phyloP scores from a whole-genome alignment of 2,888 invertebrate genomes.

The Mallateleia sp. region DNA sequence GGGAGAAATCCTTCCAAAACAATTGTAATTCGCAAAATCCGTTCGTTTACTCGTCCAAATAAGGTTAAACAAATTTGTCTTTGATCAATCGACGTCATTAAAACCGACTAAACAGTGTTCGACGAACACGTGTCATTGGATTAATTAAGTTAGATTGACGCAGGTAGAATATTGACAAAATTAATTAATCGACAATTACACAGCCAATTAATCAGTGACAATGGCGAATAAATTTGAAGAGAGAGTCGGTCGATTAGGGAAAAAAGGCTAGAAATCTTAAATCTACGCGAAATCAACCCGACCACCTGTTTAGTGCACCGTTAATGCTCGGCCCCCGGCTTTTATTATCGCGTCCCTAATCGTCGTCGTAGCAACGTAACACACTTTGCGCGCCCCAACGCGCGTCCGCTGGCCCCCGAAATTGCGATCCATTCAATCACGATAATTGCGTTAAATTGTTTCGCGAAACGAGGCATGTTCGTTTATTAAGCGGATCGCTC shows the following conservation, averaged over 20 bases:
- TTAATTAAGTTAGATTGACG: slow-evolving; percentile 43
- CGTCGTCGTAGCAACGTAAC: slow-evolving; percentile 73
- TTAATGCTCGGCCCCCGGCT: slow-evolving; percentile 81
- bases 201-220: slow-evolving; percentile 41
- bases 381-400: slow-evolving; percentile 65
- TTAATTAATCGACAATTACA: slow-evolving; percentile 43
- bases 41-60: background rate
- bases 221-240: background rate
- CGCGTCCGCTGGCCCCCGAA: slow-evolving; percentile 62
- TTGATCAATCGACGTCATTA: slow-evolving; percentile 25
- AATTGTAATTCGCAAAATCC: background rate
- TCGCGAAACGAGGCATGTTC: slow-evolving; percentile 79
- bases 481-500: slow-evolving; percentile 77
- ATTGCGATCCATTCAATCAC: slow-evolving; percentile 79
- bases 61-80: slow-evolving; percentile 11
- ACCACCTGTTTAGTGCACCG: slow-evolving; percentile 82
- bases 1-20: no score
- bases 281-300: slow-evolving; percentile 30
- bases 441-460: slow-evolving; percentile 84
- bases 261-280: background rate
- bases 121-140: slow-evolving; percentile 22
- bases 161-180: slow-evolving; percentile 42
- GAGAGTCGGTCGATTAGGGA: background rate
- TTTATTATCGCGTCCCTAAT: slow-evolving; percentile 80
- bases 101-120: slow-evolving; percentile 35